phyloP scores from a whole-genome alignment of 2,888 invertebrate species.

The Oxystoma pomonae region DNA sequence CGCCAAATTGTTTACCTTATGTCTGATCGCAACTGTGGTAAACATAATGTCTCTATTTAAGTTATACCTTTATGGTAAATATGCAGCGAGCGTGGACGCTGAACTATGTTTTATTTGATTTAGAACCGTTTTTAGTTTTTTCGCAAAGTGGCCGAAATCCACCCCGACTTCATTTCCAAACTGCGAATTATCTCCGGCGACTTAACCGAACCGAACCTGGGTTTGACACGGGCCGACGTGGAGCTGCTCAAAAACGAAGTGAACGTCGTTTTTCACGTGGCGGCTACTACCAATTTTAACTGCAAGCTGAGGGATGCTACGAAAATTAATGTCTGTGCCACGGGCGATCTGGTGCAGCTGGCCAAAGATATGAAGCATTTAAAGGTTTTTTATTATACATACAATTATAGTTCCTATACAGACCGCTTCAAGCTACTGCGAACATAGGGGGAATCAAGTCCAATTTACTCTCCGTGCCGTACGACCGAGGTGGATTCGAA shows the following conservation, averaged over 20 bases:
- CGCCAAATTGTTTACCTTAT: no score
- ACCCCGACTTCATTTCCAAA: conserved; percentile 53
- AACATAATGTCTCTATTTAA: no score
- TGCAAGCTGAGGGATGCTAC: conserved; percentile 63
- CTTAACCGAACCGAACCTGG: conserved; percentile 50
- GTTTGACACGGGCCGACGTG: conserved; percentile 51
- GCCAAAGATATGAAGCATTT: conserved; percentile 51
- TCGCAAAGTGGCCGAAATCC: conserved; percentile 7
- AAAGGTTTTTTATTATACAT: conserved; percentile 48
- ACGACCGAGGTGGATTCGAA: no score
- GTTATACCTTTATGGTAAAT: no score
- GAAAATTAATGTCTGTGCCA: conserved; percentile 64
- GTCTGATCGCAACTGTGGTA: no score
- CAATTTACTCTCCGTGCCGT: no score
- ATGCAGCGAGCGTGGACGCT: no score
- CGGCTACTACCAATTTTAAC: conserved; percentile 70
- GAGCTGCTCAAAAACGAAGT: conserved; percentile 52
- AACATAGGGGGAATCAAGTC: no score
- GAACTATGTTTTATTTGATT: no score
- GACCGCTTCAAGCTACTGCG: no score
- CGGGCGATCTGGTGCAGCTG: conserved; percentile 58
- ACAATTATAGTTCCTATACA: no score
- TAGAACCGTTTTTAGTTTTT: neutral
- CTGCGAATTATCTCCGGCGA: conserved; percentile 56
- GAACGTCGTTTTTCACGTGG: conserved; percentile 66